Percentiles rank a stretch among this genome's conserved stretches.
Evolutionary conservation across 2,113 vertebrate genomes (phyloP).

Genomic region (Paracanthobrama guichenoti): DNA sequence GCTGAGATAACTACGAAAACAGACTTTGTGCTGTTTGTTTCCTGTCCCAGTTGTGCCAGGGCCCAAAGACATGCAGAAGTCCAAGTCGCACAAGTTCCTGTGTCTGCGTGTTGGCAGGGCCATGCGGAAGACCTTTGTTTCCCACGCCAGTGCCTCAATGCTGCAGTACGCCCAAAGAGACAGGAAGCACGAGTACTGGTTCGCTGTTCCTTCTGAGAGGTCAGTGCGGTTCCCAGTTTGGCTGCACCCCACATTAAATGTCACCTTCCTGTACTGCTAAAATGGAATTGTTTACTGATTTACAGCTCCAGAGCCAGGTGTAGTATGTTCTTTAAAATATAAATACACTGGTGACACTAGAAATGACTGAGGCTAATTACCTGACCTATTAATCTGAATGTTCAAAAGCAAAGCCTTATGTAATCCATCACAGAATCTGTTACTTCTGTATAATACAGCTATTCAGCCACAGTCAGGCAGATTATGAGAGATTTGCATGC

Average conservation of each 20-base stretch:
- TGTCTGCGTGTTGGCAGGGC: conserved; percentile 94
- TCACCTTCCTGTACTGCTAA: neutral
- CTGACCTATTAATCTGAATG: conserved; percentile 29
- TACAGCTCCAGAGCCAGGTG: no score
- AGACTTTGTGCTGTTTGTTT: neutral
- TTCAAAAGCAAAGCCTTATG: neutral
- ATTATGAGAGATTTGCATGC: conserved; percentile 34
- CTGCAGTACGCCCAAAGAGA: conserved; percentile 97
- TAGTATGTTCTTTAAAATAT: no score
- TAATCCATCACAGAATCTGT: conserved; percentile 21
- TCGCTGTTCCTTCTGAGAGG: conserved; percentile 96
- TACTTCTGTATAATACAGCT: conserved; percentile 11
- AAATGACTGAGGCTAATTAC: conserved; percentile 11
- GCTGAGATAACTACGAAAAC: conserved; percentile 1
- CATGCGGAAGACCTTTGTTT: conserved; percentile 98
- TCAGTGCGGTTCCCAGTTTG: conserved; percentile 65
- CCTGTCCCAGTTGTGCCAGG: conserved; percentile 66
- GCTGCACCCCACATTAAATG: neutral
- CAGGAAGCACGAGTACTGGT: conserved; percentile 98
- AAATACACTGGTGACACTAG: neutral
- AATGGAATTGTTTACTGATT: neutral
- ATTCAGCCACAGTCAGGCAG: conserved; percentile 3
- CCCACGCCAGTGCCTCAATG: conserved; percentile 95
- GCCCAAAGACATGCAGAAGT: conserved; percentile 79
- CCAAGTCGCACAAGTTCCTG: conserved; percentile 84